These are phyloP conservation scores for Alethe castanea DNA, from an alignment of 2,113 vertebrate genomes.

Conservation along the genomic window DNA sequence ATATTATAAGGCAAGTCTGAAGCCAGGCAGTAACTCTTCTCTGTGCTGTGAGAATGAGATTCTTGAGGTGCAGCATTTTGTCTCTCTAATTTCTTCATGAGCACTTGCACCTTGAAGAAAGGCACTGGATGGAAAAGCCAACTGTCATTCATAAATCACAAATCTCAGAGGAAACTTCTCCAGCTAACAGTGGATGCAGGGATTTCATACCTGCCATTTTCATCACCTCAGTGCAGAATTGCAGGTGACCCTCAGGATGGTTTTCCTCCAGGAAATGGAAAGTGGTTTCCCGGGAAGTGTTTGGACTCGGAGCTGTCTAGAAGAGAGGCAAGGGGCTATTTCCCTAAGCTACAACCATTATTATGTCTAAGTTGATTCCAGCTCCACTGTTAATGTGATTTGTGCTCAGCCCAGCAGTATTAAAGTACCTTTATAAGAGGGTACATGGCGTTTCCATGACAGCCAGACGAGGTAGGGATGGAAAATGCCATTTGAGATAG, in stretches of 20 bases:
- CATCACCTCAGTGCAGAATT: not conserved
- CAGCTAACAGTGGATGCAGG: not conserved
- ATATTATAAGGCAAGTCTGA: not conserved
- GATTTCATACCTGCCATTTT: not conserved
- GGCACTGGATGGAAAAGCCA: not conserved
- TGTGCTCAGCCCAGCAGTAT: not conserved
- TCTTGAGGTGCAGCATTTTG: not conserved
- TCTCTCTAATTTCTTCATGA: not conserved
- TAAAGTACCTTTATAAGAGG: not conserved
- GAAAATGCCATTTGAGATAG: constrained; percentile 9
- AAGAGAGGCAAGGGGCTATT: not conserved
- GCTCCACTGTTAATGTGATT: constrained; percentile 22
- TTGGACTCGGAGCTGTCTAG: not conserved
- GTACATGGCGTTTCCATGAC: not conserved
- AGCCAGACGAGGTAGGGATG: not conserved
- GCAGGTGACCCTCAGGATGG: not conserved
- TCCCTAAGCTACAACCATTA: not conserved
- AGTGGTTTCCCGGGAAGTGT: not conserved
- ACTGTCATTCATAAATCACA: not conserved
- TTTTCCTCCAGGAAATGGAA: not conserved
- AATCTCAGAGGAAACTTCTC: not conserved
- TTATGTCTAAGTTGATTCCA: not conserved
- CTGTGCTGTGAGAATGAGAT: not conserved
- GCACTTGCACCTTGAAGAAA: not conserved
- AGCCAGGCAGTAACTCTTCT: not conserved